These are phyloP conservation scores for Alfaro cultratus DNA, from an alignment of 2,797 vertebrate species.

Conservation along the genomic window DNA sequence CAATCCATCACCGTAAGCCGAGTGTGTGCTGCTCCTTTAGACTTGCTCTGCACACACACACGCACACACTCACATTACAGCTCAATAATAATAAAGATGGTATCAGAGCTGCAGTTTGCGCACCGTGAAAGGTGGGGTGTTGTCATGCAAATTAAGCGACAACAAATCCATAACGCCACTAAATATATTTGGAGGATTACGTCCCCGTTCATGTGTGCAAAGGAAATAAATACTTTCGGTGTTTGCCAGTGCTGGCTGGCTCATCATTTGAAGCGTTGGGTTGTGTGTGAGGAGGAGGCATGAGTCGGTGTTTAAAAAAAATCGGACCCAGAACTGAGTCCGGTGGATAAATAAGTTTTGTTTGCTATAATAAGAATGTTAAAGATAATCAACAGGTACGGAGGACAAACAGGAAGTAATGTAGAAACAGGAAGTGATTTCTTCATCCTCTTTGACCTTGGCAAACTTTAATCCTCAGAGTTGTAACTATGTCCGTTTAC, in stretches of 20 bases:
- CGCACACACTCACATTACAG: slow-evolving; percentile 45
- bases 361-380: background rate
- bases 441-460: background rate
- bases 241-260: slow-evolving; percentile 56
- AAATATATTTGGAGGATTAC: slow-evolving; percentile 79
- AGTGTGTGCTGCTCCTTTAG: slow-evolving; percentile 64
- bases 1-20: slow-evolving; percentile 78
- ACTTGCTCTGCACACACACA: slow-evolving; percentile 74
- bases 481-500: background rate
- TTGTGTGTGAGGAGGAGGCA: slow-evolving; percentile 14
- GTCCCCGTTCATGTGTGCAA: slow-evolving; percentile 67
- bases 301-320: slow-evolving; percentile 19
- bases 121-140: slow-evolving; percentile 70
- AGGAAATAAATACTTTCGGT: slow-evolving; percentile 69
- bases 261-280: slow-evolving; percentile 56
- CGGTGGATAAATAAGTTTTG: background rate
- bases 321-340: background rate
- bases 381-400: no score
- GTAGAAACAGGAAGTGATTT: background rate
- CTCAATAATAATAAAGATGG: slow-evolving; percentile 82
- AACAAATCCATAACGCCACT: slow-evolving; percentile 78
- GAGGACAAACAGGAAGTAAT: background rate
- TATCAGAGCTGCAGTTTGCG: slow-evolving; percentile 69
- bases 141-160: slow-evolving; percentile 82
- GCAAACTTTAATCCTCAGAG: background rate